Percentiles rank a stretch among this genome's conserved stretches.
Evolutionary conservation across 2,888 invertebrate genomes (phyloP).

Genomic region (Acrobasis repandana): DNA sequence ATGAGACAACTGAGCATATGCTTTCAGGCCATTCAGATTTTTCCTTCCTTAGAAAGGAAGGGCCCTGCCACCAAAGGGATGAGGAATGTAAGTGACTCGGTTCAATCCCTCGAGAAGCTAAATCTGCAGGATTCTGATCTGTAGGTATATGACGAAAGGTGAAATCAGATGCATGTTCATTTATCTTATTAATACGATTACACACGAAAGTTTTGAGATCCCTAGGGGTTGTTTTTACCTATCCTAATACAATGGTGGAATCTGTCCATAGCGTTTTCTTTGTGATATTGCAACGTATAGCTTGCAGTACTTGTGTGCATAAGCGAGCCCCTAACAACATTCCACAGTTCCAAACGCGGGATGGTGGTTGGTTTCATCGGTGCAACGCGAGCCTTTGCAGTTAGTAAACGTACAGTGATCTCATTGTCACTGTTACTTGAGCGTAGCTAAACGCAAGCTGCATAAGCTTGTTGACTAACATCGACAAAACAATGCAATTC

Average conservation of each 20-base stretch:
- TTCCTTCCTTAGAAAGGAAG: background rate
- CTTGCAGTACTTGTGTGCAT: too few relatives aligned
- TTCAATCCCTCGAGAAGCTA: background rate
- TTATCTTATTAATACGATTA: too few relatives aligned
- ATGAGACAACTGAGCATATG: background rate
- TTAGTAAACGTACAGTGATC: background rate
- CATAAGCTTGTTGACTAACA: background rate
- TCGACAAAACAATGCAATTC: conserved; percentile 5
- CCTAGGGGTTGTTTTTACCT: too few relatives aligned
- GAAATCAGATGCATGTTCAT: too few relatives aligned
- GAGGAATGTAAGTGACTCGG: background rate
- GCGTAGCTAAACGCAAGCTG: background rate
- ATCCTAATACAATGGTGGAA: too few relatives aligned
- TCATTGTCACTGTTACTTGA: background rate
- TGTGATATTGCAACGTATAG: too few relatives aligned
- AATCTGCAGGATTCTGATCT: background rate
- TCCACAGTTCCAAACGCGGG: background rate
- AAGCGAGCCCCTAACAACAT: background rate
- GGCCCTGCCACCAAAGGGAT: background rate
- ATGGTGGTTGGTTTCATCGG: background rate
- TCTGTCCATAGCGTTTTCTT: too few relatives aligned
- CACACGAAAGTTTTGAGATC: too few relatives aligned
- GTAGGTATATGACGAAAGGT: background rate
- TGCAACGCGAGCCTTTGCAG: background rate
- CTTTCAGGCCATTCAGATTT: background rate